These are phyloP conservation scores for Bubo blakistoni DNA, from an alignment of 2,113 vertebrate species.

Conservation along the genomic window DNA sequence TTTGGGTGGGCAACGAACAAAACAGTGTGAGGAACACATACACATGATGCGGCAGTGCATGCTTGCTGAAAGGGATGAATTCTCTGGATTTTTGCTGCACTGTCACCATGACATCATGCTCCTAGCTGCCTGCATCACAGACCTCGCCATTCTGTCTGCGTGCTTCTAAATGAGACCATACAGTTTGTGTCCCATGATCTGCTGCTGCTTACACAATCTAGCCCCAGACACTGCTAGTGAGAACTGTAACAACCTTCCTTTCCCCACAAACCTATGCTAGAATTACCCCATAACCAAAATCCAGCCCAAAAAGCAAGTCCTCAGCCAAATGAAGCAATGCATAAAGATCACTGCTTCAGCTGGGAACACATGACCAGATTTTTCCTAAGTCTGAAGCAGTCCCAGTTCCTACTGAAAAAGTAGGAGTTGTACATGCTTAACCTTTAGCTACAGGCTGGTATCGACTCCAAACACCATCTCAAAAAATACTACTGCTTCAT, in stretches of 20 bases:
- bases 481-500: background rate
- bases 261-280: background rate
- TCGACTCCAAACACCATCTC: background rate
- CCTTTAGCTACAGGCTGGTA: background rate
- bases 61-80: background rate
- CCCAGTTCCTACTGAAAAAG: background rate
- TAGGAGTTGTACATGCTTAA: background rate
- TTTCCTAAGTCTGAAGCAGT: background rate
- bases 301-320: background rate
- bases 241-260: background rate
- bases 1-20: background rate
- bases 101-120: background rate
- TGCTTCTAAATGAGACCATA: background rate
- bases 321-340: background rate
- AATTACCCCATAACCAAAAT: background rate
- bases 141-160: background rate
- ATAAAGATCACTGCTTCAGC: background rate
- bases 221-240: background rate
- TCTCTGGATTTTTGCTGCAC: background rate
- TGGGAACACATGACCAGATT: background rate
- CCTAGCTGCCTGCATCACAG: fast-evolving
- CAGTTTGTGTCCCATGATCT: background rate
- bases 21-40: background rate
- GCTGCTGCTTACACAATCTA: background rate
- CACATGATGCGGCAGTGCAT: fast-evolving